Percentiles rank a stretch among this genome's conserved stretches.
Conservation (phyloP, 2,888 invertebrate genomes). For the Cerastoderma edule region DNA sequence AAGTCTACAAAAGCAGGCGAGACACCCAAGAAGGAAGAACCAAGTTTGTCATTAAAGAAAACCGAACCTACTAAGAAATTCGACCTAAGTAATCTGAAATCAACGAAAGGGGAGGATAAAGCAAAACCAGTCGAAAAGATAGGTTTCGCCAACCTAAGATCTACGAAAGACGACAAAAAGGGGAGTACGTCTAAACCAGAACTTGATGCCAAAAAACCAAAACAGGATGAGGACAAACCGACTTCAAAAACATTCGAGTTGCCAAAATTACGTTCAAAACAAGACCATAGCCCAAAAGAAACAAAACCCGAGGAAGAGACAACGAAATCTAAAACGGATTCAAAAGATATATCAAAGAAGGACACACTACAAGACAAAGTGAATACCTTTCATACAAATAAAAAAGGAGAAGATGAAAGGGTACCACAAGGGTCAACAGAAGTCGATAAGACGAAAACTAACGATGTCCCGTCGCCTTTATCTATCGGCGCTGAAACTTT, state of each 20-base stretch:
- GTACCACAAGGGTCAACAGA: conserved; percentile 7
- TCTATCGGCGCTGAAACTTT: conserved; percentile 47
- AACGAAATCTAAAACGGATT: conserved; percentile 2
- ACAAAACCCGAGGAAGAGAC: background rate
- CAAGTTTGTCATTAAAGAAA: conserved; percentile 12
- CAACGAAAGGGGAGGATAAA: conserved; percentile 13
- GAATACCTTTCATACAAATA: conserved; percentile 26
- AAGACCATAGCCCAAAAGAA: background rate
- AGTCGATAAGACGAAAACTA: conserved; percentile 3
- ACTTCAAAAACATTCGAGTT: conserved; percentile 27
- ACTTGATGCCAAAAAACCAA: conserved; percentile 15
- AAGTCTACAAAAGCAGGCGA: conserved; percentile 21
- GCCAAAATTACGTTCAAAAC: conserved; percentile 36
- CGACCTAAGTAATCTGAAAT: conserved; percentile 17
- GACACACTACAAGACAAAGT: conserved; percentile 6
- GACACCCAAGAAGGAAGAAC: conserved; percentile 16
- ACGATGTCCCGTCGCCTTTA: conserved; percentile 31
- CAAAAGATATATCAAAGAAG: background rate
- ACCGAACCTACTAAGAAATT: conserved; percentile 28
- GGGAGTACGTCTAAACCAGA: background rate
- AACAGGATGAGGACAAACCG: conserved; percentile 25
- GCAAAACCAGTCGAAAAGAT: conserved; percentile 22
- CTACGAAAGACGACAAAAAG: conserved; percentile 35
- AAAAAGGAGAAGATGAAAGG: conserved; percentile 28
- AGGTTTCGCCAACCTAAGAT: conserved; percentile 17